Evolutionary conservation across 1,140 invertebrate species (phyloP).

Genomic region (Pentalonia nigronervosa): DNA sequence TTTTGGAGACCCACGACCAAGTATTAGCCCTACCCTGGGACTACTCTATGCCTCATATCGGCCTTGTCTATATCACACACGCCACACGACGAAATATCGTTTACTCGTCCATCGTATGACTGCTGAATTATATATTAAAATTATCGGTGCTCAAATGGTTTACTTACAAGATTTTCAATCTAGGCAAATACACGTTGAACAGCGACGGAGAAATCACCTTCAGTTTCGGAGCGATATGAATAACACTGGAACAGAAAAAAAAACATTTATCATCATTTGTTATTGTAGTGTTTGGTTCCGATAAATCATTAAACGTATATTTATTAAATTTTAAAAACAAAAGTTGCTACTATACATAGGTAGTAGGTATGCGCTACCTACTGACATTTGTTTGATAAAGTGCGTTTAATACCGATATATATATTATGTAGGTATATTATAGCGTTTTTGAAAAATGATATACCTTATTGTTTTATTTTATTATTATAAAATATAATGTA

Average conservation of each 20-base stretch:
- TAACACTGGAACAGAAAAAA: constrained; percentile 35
- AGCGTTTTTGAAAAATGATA: not conserved
- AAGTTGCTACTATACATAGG: not conserved
- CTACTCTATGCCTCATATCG: too few relatives aligned
- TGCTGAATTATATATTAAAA: not conserved
- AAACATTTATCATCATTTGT: not conserved
- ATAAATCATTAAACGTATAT: not conserved
- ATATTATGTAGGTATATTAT: not conserved
- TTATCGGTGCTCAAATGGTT: not conserved
- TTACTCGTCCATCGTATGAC: not conserved
- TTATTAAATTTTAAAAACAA: not conserved
- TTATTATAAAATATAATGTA: not conserved
- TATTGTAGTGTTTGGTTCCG: not conserved
- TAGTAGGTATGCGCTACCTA: not conserved
- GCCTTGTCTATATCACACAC: not conserved
- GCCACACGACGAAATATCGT: not conserved
- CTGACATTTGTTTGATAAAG: not conserved
- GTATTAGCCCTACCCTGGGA: not conserved
- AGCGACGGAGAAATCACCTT: not conserved
- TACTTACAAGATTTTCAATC: constrained; percentile 41
- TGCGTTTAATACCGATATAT: not conserved
- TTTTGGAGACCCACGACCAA: not conserved
- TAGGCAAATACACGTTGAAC: constrained; percentile 26
- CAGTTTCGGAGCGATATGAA: not conserved
- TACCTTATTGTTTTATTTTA: not conserved